A percentile compares a stretch with the other conserved stretches of the same genome.
These are phyloP conservation scores for Drosophila putrida DNA, from an alignment of 2,888 invertebrate species.

Conservation along the genomic window DNA sequence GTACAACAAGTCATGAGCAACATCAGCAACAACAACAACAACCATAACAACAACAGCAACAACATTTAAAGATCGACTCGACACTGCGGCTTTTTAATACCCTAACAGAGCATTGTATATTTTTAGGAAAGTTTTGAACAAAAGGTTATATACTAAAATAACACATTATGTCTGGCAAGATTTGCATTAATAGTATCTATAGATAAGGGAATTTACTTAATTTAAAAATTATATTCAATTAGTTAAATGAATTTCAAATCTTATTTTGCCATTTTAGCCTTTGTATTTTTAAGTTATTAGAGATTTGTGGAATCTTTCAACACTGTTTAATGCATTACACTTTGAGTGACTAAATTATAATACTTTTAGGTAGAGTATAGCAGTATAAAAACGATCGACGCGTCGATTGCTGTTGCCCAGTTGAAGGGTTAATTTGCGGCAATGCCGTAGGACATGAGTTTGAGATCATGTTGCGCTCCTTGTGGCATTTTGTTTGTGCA, in stretches of 20 bases:
- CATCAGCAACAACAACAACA: conserved; percentile 42
- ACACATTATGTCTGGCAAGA: too few relatives aligned
- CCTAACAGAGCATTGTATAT: neutral
- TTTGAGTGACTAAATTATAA: too few relatives aligned
- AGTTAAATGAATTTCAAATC: too few relatives aligned
- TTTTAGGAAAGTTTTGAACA: too few relatives aligned
- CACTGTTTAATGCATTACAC: too few relatives aligned
- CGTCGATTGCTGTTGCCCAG: conserved; percentile 31
- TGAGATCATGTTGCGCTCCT: conserved; percentile 36
- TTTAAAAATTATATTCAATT: too few relatives aligned
- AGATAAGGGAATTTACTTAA: too few relatives aligned
- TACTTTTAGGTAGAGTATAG: neutral
- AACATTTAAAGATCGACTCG: conserved; percentile 12
- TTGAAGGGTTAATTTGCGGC: conserved; percentile 66
- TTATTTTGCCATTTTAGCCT: too few relatives aligned
- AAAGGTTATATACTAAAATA: too few relatives aligned
- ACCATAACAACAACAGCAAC: conserved; percentile 27
- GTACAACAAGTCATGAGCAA: conserved; percentile 70
- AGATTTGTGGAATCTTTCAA: too few relatives aligned
- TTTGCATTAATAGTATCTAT: too few relatives aligned
- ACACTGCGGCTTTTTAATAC: neutral
- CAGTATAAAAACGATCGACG: conserved; percentile 29
- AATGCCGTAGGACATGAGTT: conserved; percentile 49
- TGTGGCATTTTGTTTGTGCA: neutral
- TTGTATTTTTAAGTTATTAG: too few relatives aligned